Evolutionary conservation across 2,797 vertebrate species (phyloP).

Genomic region (Kryptopterus vitreolus): DNA sequence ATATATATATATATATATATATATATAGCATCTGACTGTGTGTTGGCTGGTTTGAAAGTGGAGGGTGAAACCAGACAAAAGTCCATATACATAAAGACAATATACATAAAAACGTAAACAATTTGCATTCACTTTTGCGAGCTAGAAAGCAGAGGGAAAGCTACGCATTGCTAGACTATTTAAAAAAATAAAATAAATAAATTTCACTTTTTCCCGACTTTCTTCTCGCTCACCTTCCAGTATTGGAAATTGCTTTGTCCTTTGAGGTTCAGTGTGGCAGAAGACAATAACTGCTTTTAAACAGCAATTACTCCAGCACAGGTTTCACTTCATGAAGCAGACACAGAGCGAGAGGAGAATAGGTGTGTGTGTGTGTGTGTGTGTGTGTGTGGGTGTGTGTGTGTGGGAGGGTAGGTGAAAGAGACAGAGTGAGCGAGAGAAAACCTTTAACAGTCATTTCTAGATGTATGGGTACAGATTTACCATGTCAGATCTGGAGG

Average conservation of each 20-base stretch:
- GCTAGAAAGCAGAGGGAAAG: background rate
- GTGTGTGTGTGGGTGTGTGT: background rate
- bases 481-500: background rate
- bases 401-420: background rate
- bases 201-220: background rate
- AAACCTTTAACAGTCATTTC: background rate
- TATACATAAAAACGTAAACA: background rate
- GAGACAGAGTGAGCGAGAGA: background rate
- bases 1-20: no score
- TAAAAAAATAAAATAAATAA: no score
- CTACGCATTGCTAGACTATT: background rate
- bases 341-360: background rate
- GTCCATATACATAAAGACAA: no score
- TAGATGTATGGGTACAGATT: background rate
- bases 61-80: no score
- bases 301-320: background rate
- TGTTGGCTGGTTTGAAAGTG: no score
- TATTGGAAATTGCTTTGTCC: background rate
- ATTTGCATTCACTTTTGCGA: background rate
- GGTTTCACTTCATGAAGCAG: background rate
- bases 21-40: no score
- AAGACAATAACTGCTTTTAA: background rate
- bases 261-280: background rate
- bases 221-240: background rate
- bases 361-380: background rate